These are phyloP conservation scores for Sitophilus oryzae DNA, from an alignment of 1,140 invertebrate genomes.

Conservation along the genomic window DNA sequence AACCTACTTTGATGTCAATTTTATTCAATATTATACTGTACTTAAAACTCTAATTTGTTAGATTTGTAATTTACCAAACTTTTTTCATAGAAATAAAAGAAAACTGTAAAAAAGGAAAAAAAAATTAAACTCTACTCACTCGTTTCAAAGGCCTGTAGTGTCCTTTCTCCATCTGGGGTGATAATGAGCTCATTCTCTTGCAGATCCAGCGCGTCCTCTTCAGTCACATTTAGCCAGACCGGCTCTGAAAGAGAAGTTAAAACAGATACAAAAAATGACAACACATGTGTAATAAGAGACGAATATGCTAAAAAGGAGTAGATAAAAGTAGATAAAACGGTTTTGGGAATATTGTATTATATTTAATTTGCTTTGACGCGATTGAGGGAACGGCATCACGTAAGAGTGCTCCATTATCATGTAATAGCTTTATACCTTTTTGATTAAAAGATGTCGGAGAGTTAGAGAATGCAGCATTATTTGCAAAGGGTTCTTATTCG, in stretches of 20 bases:
- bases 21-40: too few relatives aligned
- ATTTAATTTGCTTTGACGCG: not conserved
- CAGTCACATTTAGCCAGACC: constrained; percentile 54
- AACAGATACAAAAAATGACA: not conserved
- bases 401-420: too few relatives aligned
- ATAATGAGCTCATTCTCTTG: constrained; percentile 50
- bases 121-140: constrained; percentile 51
- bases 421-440: too few relatives aligned
- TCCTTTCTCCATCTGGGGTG: constrained; percentile 51
- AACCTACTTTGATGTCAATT: too few relatives aligned
- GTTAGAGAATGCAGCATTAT: too few relatives aligned
- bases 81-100: too few relatives aligned
- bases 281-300: too few relatives aligned
- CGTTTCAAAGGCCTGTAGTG: constrained; percentile 53
- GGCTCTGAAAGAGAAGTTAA: constrained; percentile 41
- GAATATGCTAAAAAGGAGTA: too few relatives aligned
- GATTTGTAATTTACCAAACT: not conserved
- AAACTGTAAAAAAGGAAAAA: too few relatives aligned
- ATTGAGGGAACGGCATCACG: not conserved
- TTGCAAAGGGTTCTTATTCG: too few relatives aligned
- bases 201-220: constrained; percentile 51
- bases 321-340: too few relatives aligned
- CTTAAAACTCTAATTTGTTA: not conserved
- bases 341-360: not conserved
- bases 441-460: too few relatives aligned